Base-by-base conservation (phyloP, 2,888 invertebrate genomes). In the Lumbricus terrestris region DNA sequence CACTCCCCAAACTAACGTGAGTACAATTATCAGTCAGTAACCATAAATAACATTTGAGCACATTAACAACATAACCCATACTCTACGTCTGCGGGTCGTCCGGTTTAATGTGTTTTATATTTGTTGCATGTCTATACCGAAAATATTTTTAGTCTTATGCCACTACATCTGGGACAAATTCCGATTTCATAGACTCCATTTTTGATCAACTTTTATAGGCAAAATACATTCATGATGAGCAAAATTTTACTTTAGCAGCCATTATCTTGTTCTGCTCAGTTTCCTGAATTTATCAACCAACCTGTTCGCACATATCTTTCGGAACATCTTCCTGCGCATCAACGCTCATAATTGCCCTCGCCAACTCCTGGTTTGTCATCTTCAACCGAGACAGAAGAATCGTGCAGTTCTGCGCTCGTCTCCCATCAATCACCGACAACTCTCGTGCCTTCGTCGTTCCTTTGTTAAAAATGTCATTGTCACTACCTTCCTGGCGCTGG, bases 241-340 rank as follows among this genome's bases (percentile, higher is more conserved):
- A 6, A 69, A 69, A n/a, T n/a, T 29, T 15, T 69, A 16, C 47
- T 23, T 47, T 47, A 47, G 47, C 23, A 47, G 47, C 47, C 47
- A 47, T 23, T 47, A 47, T 47, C n/a, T n/a, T n/a, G 69, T 69
- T 69, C 8, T 69, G 69, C n/a, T n/a, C 13, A 69, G 69, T 1
- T 69, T 69, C n/a, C 29, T 69, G n/a, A 69, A 69, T n/a, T n/a
- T n/a, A 85, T 34, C 38, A 85, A 37, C 69, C 33, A 91, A 95
- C 95, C 95, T 99, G 99, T 94, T 99, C 99, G 90, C 99, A 97
- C 98, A 99, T 99, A 95, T 99, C 99, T 92, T 98, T 97, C 0
- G 98, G 98, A 69, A 99, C 95, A 94, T 98, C 97, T 94, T 98
- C 98, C 92, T 97, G 97, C 93, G 97, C 97, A 95, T 99, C 99